A percentile compares a stretch with the other conserved stretches of the same genome.
Conservation (phyloP, 2,888 invertebrate genomes). For the Parnassius apollo region DNA sequence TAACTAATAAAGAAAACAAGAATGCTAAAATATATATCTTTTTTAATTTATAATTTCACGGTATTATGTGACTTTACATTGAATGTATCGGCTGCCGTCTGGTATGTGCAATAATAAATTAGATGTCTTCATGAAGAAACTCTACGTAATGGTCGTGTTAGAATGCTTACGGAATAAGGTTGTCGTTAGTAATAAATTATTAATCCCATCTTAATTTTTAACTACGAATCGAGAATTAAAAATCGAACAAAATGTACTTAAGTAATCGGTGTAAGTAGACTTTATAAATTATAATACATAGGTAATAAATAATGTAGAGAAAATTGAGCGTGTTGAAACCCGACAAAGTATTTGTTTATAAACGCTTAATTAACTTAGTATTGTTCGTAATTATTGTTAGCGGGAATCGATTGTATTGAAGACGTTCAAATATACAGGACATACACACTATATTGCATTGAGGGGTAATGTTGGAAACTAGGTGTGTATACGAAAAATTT, state of each 20-base stretch:
- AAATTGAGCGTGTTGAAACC: slow-evolving; percentile 61
- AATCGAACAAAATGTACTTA: slow-evolving; percentile 80
- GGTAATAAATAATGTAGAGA: slow-evolving; percentile 70
- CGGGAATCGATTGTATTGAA: slow-evolving; percentile 34
- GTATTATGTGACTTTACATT: slow-evolving; percentile 28
- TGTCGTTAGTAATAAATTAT: slow-evolving; percentile 70
- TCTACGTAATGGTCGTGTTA: slow-evolving; percentile 52
- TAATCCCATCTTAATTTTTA: slow-evolving; percentile 66
- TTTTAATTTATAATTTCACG: slow-evolving; percentile 19
- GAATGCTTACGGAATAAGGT: slow-evolving; percentile 65
- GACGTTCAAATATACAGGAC: slow-evolving; percentile 42
- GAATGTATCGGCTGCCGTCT: slow-evolving; percentile 42
- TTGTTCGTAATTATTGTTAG: slow-evolving; percentile 51
- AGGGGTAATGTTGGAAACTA: slow-evolving; percentile 42
- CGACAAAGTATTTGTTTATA: slow-evolving; percentile 70
- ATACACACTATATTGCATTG: slow-evolving; percentile 48
- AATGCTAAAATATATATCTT: slow-evolving; percentile 11
- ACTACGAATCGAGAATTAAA: slow-evolving; percentile 59
- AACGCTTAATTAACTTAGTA: slow-evolving; percentile 71
- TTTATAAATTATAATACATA: slow-evolving; percentile 80
- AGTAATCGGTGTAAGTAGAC: slow-evolving; percentile 79
- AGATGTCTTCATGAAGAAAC: slow-evolving; percentile 43
- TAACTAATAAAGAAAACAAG: background rate
- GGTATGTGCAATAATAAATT: slow-evolving; percentile 51
- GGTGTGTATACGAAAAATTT: slow-evolving; percentile 67